Evolutionary conservation across 37 sponge, comb jelly and placozoan genomes (phyloP).

Genomic region (Tethya wilhelma): DNA sequence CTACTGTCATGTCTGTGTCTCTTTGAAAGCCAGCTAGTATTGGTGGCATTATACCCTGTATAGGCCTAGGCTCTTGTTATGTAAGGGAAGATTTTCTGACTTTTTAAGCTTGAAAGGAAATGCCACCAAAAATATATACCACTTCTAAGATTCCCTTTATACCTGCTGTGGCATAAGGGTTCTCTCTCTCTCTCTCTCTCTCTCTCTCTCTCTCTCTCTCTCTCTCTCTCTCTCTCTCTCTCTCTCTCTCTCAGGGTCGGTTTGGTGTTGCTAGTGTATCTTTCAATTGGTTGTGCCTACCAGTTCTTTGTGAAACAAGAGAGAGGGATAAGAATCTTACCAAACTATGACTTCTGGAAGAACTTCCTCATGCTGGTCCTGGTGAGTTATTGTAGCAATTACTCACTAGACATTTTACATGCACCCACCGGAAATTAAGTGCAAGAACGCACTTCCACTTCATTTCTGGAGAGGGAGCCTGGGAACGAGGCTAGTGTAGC

Average conservation of each 20-base stretch:
- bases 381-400: conserved; percentile 37
- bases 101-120: no score
- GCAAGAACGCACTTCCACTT: no score
- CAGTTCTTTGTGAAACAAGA: conserved; percentile 23
- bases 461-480: no score
- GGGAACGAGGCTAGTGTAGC: no score
- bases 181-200: conserved; percentile 1
- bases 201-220: conserved; percentile 17
- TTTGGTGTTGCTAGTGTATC: conserved; percentile 18
- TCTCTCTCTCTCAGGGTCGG: conserved; percentile 22
- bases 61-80: no score
- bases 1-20: not conserved
- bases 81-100: no score
- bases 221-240: conserved; percentile 3
- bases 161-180: not conserved
- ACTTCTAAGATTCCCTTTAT: no score
- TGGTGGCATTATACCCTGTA: no score
- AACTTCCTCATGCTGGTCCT: conserved; percentile 21
- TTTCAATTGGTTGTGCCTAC: conserved; percentile 31
- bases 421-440: no score
- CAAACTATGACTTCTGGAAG: conserved; percentile 66
- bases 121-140: no score
- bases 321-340: conserved; percentile 39
- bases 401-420: no score
- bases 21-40: not conserved